phyloP scores from a whole-genome alignment of 2,888 invertebrate species.

The Acleris literana region DNA sequence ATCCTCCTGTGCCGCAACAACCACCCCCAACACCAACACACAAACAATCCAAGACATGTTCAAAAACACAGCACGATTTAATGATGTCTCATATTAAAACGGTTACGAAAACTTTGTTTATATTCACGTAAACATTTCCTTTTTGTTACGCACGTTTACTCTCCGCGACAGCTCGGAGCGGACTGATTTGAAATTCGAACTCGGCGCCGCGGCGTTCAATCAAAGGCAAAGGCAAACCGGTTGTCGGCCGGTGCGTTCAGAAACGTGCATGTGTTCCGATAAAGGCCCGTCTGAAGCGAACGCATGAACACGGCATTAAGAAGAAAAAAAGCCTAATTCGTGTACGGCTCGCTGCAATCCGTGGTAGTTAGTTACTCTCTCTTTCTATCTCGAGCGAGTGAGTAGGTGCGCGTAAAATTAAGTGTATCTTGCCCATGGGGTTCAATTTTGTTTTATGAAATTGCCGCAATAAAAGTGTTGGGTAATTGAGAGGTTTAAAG shows the following conservation, averaged over 20 bases:
- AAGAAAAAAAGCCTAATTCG: conserved; percentile 78
- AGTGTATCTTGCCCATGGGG: conserved; percentile 71
- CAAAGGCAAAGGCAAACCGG: conserved; percentile 78
- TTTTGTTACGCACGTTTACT: conserved; percentile 50
- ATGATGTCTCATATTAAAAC: conserved; percentile 54
- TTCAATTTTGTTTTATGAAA: conserved; percentile 75
- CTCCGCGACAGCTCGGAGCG: conserved; percentile 52
- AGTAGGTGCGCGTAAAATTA: conserved; percentile 67
- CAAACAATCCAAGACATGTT: conserved; percentile 74
- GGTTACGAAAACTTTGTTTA: conserved; percentile 31
- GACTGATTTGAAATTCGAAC: conserved; percentile 68
- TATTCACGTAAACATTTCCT: conserved; percentile 62
- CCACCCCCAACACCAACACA: conserved; percentile 59
- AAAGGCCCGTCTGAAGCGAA: conserved; percentile 64
- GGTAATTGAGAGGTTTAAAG: conserved; percentile 73
- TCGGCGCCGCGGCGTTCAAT: conserved; percentile 63
- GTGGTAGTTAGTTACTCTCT: conserved; percentile 73
- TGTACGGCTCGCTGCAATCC: conserved; percentile 80
- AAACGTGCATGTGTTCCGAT: conserved; percentile 78
- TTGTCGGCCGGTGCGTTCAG: conserved; percentile 69
- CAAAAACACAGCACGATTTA: conserved; percentile 42
- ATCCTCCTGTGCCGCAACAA: conserved; percentile 68
- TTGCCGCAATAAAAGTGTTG: conserved; percentile 76
- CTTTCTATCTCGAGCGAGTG: conserved; percentile 48
- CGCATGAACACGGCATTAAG: conserved; percentile 80